Evolutionary conservation across 1,140 invertebrate genomes (phyloP).

Genomic region (Camponotus pennsylvanicus): DNA sequence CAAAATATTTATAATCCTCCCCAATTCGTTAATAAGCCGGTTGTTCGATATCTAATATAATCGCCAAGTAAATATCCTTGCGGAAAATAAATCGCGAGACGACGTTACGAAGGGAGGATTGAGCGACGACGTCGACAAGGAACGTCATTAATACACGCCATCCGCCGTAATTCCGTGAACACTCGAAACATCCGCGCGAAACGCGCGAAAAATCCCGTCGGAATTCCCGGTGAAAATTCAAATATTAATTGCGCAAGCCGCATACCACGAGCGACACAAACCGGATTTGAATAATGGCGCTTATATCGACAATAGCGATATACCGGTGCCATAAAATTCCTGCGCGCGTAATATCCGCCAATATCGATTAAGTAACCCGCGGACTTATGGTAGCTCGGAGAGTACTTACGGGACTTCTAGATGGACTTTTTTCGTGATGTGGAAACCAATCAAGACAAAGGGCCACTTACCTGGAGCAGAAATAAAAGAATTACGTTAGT

Average conservation of each 20-base stretch:
- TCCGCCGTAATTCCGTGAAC: constrained; percentile 14
- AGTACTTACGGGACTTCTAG: constrained; percentile 31
- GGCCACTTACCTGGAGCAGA: constrained; percentile 42
- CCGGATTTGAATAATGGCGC: constrained; percentile 19
- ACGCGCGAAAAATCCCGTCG: constrained; percentile 51
- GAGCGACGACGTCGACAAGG: neutral
- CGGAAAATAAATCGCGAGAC: constrained; percentile 12
- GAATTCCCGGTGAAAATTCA: constrained; percentile 59
- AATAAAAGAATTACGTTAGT: constrained; percentile 35
- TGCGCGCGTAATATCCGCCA: constrained; percentile 22
- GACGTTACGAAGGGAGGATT: neutral
- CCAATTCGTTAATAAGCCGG: neutral
- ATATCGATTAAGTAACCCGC: constrained; percentile 52
- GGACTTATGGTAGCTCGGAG: constrained; percentile 26
- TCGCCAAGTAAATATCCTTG: constrained; percentile 25
- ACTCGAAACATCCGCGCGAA: constrained; percentile 18
- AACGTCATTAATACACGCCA: constrained; percentile 39
- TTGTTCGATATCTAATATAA: neutral
- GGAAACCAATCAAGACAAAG: constrained; percentile 46
- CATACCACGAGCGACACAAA: constrained; percentile 4
- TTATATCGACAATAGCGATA: constrained; percentile 21
- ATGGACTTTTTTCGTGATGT: constrained; percentile 22
- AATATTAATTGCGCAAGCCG: constrained; percentile 54
- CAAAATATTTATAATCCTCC: neutral
- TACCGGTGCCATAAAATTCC: constrained; percentile 44